Base-by-base conservation (phyloP, 2,888 invertebrate genomes). In the Thysanoteuthis rhombus region DNA sequence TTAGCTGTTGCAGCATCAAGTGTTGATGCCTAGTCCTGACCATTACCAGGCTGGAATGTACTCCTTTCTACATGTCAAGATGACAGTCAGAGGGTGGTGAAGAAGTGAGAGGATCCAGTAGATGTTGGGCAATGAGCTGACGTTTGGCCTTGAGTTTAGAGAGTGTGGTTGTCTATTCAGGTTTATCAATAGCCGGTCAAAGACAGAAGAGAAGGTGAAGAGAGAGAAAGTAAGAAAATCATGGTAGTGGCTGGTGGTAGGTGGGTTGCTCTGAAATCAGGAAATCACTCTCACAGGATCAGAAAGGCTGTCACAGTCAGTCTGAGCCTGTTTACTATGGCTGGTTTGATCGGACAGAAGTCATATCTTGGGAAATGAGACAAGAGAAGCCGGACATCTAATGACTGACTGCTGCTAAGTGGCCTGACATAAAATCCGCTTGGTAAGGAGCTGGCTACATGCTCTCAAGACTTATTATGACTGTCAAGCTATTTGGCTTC, bases 261-360 rank as follows among this genome's bases (percentile, higher is more conserved):
- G 12, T 16, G 75, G n/a, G 75, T 3, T 75, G 36, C n/a, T 75
- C 75, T 36, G n/a, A 75, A 75, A 75, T 75, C n/a, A 75, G 36
- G n/a, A 75, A 75, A 75, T n/a, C 75, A 75, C 75, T 75, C 75
- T 75, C 75, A 75, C n/a, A 75, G 75, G 75, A 75, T 75, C n/a
- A 75, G 75, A 75, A 75, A n/a, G n/a, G 75, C 75, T 75, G 75
- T 75, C 75, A 75, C 75, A 36, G n/a, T 36, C n/a, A 36, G 75
- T 75, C 75, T 75, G 75, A 75, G 75, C 75, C 75, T 75, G n/a
- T 75, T 75, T 75, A 36, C 75, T 75, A 75, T 75, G 75, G 75
- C 75, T 75, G 75, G 75, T 75, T 75, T 75, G 75, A 75, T 75
- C 75, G 75, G 75, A 75, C 75, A 75, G 75, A 36, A 75, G 75